phyloP scores from a whole-genome alignment of 2,113 vertebrate genomes.

The Dasyornis broadbenti region DNA sequence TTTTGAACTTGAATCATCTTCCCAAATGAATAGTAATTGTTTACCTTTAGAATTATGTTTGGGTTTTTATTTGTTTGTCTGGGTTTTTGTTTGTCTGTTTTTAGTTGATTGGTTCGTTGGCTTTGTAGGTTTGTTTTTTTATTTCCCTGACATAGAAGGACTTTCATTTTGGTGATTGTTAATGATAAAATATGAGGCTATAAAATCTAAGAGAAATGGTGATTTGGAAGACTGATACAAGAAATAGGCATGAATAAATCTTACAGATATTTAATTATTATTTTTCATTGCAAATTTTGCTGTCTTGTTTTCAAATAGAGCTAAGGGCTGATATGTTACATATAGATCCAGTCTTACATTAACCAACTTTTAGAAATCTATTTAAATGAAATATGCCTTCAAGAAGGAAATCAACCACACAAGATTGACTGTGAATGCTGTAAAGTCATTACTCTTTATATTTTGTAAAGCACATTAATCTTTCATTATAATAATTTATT shows the following conservation, averaged over 20 bases:
- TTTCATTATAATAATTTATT: slow-evolving; percentile 31
- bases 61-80: background rate
- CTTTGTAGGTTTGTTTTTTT: background rate
- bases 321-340: background rate
- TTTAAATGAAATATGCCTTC: slow-evolving; percentile 34
- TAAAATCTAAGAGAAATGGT: background rate
- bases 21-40: background rate
- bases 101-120: background rate
- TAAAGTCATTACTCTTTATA: background rate
- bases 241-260: background rate
- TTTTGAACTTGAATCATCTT: background rate
- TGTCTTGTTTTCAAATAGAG: background rate
- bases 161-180: background rate
- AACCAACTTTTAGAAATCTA: background rate
- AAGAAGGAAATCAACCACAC: background rate
- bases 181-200: background rate
- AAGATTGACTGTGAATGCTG: background rate
- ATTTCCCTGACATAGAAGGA: background rate
- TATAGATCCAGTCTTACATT: background rate
- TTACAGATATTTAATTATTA: slow-evolving; percentile 44
- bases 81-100: background rate
- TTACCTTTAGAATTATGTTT: background rate
- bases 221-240: background rate
- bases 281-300: background rate
- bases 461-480: slow-evolving; percentile 29